Evolutionary conservation across 92 coral and sea anemone genomes (phyloP), one percentile per base, ranked within the genome.

Genomic region (Meandrina meandrites): DNA sequence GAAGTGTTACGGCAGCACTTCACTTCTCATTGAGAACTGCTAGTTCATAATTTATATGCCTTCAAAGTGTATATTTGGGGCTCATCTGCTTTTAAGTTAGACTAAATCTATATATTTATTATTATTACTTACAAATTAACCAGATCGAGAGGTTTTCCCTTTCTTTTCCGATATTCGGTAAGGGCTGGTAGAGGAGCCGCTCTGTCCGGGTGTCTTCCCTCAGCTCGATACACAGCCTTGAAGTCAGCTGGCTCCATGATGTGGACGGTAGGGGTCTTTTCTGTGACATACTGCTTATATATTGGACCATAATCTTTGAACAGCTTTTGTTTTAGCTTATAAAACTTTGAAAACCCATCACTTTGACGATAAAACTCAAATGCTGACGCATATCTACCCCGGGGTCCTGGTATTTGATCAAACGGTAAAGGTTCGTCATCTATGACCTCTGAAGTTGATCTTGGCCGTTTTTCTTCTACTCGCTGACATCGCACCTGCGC

Each of bases 261-360:
- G 30, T 91, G 89, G 7, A 91, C 74, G 42, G 84, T 66, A 10
- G 73, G 54, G 0, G 75, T 84, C 21, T 81, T 88, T 5, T 81
- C 83, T 13, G 72, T 34, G 45, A 84, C 73, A 16, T 85, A 17
- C 73, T 91, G 84, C 45, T 84, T 57, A 67, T 75, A 89, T 27
- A 91, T 91, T 27, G 94, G 94, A 0, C 94, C 92, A 50, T 89
- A 86, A 9, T 83, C 77, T 0, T 58, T 57, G 71, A 90, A 87
- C 4, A 85, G 85, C 30, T 60, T 45, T 58, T 75, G 75, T 28
- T 71, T 37, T 4, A 77, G 42, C 48, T 85, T 76, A 17, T 62
- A 80, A 0, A 47, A 64, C 47, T 90, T 90, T 15, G 73, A 75
- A 17, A 88, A 85, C 18, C 92, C 87, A 19, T 80, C 80, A 18